phyloP scores from a whole-genome alignment of 2,113 vertebrate genomes.

The Ahaetulla prasina region DNA sequence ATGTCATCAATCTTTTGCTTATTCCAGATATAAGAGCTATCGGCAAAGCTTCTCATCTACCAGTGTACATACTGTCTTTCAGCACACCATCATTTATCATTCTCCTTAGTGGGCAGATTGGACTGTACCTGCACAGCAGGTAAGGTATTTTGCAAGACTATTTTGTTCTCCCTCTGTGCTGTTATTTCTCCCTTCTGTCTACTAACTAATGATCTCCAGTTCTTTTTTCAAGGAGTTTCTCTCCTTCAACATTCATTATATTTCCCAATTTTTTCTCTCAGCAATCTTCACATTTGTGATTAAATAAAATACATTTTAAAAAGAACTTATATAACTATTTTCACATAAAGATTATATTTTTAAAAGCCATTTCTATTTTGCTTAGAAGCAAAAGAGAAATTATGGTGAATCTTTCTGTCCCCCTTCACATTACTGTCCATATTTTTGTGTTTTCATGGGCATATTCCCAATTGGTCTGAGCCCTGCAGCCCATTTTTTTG shows the following conservation, averaged over 20 bases:
- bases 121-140: neutral
- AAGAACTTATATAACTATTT: neutral
- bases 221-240: constrained; percentile 16
- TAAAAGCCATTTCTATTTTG: neutral
- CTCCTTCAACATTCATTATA: neutral
- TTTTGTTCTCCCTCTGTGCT: neutral
- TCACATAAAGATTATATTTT: neutral
- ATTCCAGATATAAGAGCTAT: neutral
- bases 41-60: neutral
- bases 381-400: neutral
- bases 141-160: neutral
- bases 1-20: constrained; percentile 12
- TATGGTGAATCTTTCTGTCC: neutral
- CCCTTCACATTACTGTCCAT: neutral
- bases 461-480: neutral
- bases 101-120: constrained; percentile 3
- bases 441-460: neutral
- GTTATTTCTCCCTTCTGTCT: neutral
- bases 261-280: neutral
- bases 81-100: neutral
- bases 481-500: neutral
- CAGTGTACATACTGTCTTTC: neutral
- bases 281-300: neutral
- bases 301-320: neutral
- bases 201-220: constrained; percentile 3